phyloP scores from a whole-genome alignment of 2,888 invertebrate genomes.

The Odontomyia ornata region DNA sequence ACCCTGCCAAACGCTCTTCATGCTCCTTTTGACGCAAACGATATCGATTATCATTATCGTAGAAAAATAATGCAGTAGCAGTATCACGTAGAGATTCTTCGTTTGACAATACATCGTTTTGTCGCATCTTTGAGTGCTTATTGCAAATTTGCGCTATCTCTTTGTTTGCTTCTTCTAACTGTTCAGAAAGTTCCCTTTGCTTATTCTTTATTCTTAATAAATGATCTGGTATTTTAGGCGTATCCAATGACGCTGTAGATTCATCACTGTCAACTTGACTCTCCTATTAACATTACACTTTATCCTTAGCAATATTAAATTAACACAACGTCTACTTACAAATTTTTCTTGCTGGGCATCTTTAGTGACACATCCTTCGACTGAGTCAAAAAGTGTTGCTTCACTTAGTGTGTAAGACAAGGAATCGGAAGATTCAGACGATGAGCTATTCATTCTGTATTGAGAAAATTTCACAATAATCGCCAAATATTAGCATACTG shows the following conservation, averaged over 20 bases:
- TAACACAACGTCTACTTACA: background rate
- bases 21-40: background rate
- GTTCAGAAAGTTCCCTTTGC: background rate
- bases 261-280: too few species aligned
- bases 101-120: background rate
- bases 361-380: too few species aligned
- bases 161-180: background rate
- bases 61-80: background rate
- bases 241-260: background rate
- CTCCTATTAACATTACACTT: too few species aligned
- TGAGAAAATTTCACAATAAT: too few species aligned
- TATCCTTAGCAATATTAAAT: too few species aligned
- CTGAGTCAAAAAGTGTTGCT: background rate
- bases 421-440: too few species aligned
- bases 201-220: background rate
- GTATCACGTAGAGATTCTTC: background rate
- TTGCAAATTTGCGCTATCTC: background rate
- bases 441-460: too few species aligned
- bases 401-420: background rate
- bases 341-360: background rate
- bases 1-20: background rate
- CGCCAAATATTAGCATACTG: too few species aligned
- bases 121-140: background rate
- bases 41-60: slow-evolving; percentile 13
- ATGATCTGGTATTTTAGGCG: background rate